These are phyloP conservation scores for Planococcus citri DNA, from an alignment of 1,140 invertebrate genomes.

Conservation along the genomic window DNA sequence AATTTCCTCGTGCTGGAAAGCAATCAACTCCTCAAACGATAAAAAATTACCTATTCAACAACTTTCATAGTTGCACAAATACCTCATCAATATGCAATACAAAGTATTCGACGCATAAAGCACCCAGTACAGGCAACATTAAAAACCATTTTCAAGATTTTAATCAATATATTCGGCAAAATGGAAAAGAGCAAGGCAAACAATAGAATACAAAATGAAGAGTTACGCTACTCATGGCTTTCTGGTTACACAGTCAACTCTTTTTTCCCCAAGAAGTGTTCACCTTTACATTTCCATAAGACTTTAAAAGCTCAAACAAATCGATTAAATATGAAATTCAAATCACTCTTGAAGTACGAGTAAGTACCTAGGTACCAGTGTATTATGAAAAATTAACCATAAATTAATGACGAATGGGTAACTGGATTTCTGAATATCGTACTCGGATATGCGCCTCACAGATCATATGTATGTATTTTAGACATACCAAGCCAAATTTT, in stretches of 20 bases:
- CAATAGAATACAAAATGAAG: constrained; percentile 4
- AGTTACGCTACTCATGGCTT: neutral
- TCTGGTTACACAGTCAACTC: neutral
- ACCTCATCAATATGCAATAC: neutral
- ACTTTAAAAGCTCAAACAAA: no score
- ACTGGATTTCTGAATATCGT: no score
- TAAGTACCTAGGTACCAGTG: no score
- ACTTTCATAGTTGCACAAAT: neutral
- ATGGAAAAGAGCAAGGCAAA: neutral
- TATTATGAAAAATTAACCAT: no score
- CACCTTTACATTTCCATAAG: no score
- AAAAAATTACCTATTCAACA: neutral
- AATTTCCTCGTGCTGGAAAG: neutral
- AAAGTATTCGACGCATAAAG: neutral
- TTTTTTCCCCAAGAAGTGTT: no score
- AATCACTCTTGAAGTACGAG: no score
- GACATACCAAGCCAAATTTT: no score
- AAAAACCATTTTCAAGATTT: constrained; percentile 8
- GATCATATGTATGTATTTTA: no score
- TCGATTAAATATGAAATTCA: no score
- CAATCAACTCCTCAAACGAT: neutral
- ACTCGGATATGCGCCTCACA: no score
- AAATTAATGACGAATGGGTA: no score
- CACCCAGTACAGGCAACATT: neutral
- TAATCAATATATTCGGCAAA: constrained; percentile 4